Conservation (phyloP, 2,797 vertebrate genomes). For the Danio kyathit region DNA sequence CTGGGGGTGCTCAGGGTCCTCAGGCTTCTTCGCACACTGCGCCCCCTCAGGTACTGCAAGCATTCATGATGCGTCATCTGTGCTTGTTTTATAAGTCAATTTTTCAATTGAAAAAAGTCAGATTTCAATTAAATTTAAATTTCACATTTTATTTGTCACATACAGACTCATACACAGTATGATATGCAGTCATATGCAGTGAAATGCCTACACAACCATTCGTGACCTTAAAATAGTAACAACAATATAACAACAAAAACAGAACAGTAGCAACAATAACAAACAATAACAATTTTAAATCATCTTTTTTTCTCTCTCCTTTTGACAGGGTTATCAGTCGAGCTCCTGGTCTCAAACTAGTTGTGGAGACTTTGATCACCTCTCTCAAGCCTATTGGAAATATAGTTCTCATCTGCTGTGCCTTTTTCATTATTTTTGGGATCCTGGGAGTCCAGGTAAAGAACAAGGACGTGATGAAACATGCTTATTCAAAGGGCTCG, state of each 20-base stretch:
- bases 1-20: conserved; percentile 94
- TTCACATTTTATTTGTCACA: too few species aligned
- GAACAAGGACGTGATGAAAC: conserved; percentile 17
- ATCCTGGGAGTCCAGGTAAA: conserved; percentile 97
- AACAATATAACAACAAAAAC: too few species aligned
- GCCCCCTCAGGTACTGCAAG: conserved; percentile 88
- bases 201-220: too few species aligned
- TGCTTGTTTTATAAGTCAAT: neutral
- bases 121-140: too few species aligned
- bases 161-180: too few species aligned
- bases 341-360: conserved; percentile 95
- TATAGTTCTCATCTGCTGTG: conserved; percentile 98
- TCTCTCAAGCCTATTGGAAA: conserved; percentile 98
- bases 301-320: neutral
- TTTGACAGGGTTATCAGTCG: conserved; percentile 92
- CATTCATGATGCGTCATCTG: neutral
- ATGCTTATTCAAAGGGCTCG: neutral
- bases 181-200: too few species aligned
- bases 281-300: too few species aligned
- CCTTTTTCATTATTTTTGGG: conserved; percentile 98
- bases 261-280: too few species aligned
- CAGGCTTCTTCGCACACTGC: conserved; percentile 90
- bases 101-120: too few species aligned
- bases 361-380: conserved; percentile 97
- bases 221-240: too few species aligned